phyloP scores from a whole-genome alignment of 2,113 vertebrate species.

The Pangasianodon gigas region DNA sequence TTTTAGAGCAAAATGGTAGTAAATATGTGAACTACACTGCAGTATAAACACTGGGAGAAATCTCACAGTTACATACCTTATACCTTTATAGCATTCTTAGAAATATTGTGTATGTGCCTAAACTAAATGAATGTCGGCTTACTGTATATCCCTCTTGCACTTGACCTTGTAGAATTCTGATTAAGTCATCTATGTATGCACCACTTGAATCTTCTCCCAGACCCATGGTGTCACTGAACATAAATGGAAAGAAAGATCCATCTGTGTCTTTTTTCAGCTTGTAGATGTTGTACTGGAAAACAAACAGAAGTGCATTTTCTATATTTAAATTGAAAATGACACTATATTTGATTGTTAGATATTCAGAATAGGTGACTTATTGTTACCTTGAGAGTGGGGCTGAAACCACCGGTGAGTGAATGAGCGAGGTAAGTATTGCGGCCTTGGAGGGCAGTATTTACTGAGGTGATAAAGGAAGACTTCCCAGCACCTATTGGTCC shows the following conservation, averaged over 20 bases:
- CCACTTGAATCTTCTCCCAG: background rate
- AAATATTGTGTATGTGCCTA: background rate
- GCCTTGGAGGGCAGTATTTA: background rate
- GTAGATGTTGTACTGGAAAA: background rate
- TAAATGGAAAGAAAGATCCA: background rate
- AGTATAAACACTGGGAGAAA: background rate
- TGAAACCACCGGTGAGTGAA: background rate
- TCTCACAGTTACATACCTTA: background rate
- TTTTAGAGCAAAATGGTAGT: no score
- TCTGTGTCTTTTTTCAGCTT: background rate
- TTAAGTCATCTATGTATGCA: background rate
- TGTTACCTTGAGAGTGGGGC: background rate
- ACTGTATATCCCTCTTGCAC: background rate
- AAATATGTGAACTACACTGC: background rate
- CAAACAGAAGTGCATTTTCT: background rate
- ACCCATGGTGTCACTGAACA: background rate
- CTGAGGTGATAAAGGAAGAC: background rate
- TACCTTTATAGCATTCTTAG: background rate
- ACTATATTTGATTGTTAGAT: no score
- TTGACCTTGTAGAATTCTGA: background rate
- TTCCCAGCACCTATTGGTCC: background rate
- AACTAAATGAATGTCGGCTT: background rate
- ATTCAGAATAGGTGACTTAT: background rate
- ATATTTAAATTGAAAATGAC: background rate
- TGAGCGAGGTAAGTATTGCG: background rate